These are phyloP conservation scores for Oceanodroma leucorhoa DNA, from an alignment of 2,797 vertebrate genomes.

Conservation along the genomic window DNA sequence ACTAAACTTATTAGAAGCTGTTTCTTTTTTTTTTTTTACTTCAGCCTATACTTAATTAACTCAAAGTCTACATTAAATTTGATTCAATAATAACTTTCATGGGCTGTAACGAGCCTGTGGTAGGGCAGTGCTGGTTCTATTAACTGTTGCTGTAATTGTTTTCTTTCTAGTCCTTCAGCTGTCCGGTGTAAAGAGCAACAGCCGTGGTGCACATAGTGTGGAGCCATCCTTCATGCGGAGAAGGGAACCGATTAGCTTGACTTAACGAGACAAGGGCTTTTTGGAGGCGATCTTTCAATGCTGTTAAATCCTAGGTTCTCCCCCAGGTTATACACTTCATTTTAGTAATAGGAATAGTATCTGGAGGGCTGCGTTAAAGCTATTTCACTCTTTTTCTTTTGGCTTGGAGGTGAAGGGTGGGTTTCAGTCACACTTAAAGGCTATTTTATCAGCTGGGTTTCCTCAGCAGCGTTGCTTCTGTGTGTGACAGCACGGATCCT, in stretches of 20 bases:
- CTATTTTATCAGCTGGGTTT: background rate
- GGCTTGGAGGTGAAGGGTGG: background rate
- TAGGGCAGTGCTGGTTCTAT: background rate
- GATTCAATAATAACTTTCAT: background rate
- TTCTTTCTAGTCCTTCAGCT: background rate
- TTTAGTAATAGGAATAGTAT: fast-evolving
- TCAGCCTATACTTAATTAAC: background rate
- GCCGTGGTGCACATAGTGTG: fast-evolving
- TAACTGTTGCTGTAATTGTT: fast-evolving
- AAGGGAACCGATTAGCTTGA: background rate
- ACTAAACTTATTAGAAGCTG: background rate
- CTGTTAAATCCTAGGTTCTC: fast-evolving
- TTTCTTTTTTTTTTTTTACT: background rate
- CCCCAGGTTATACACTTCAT: fast-evolving
- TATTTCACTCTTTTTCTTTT: fast-evolving
- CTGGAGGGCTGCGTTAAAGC: fast-evolving
- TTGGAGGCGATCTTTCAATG: fast-evolving
- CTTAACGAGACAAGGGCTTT: background rate
- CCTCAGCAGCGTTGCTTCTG: background rate
- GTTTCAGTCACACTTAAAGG: background rate
- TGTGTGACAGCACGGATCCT: background rate
- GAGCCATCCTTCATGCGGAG: background rate
- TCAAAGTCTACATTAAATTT: background rate
- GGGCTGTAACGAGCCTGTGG: background rate
- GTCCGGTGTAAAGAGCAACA: background rate